Evolutionary conservation across 1,140 invertebrate species (phyloP), one percentile per base, ranked within the genome.

Genomic region (Drosophila teissieri): DNA sequence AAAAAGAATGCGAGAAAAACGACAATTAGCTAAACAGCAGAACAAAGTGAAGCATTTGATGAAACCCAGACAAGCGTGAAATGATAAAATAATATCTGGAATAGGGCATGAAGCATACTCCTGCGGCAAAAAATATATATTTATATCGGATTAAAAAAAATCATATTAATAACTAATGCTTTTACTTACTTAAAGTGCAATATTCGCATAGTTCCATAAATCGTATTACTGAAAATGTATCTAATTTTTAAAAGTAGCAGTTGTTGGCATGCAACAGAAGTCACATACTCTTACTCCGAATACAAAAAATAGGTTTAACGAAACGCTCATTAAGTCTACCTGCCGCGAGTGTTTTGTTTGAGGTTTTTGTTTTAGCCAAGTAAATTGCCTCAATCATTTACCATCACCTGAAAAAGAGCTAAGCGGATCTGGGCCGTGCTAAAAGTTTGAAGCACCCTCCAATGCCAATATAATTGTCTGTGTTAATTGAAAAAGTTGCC

Each of bases 401-500:
- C 80, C 57, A 65, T 48, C 70, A 57, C 70, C 70, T 72, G 58
- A 57, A 70, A 70, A 49, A 64, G 52, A 70, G 65, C 64, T 73
- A 49, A 61, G 46, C 68, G 56, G 65, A 76, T 54, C 74, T 62
- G 61, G 42, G 60, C 37, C 64, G 68, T 67, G 67, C 65, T 64
- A 77, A 83, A 88, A 86, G 74, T 83, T 86, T 78, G 51, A 24
- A 88, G 54, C 65, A 67, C 69, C 67, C 74, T 88, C 67, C 69
- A 83, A 78, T 76, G 62, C 57, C 70, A 60, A 83, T 82, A 78
- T 78, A 86, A 88, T 88, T 86, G 69, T 88, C 70, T 51, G 64
- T 82, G 76, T 73, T 88, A 88, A 86, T 86, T 88, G 80, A 76
- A 83, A 88, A 86, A 88, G 83, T 86, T 86, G 58, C 68, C 64